Base-by-base conservation (phyloP, 2,888 invertebrate genomes). In the Malthinus flaveolus region DNA sequence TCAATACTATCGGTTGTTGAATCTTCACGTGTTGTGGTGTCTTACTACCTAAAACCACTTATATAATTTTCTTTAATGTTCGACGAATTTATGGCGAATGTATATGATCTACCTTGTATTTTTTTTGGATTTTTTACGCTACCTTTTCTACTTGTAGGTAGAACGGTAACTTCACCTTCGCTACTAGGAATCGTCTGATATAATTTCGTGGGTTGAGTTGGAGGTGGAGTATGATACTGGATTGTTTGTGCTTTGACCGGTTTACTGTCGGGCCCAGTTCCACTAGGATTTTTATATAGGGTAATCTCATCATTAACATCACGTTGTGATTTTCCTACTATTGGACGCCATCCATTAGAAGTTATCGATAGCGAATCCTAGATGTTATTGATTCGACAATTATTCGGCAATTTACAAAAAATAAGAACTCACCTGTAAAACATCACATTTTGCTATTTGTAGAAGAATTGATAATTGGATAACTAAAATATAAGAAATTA, bases 261-360 rank as follows among this genome's bases (percentile, higher is more conserved):
- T 65, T 71, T 70, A 51, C 64, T 54, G 37, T 67, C 61, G 42
- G 59, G 65, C 36, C 58, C 65, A 48, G 53, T 62, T 47, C 64
- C 44, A 46, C 56, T 65, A 49, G 73, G 70, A 58, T 71, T 72
- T 56, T 70, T 63, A 58, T 75, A 75, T 37, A 73, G 68, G 4
- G 70, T 68, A 7, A 71, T 70, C 63, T 74, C 73, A 5, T 68
- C 67, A 53, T 62, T 63, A 32, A 57, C 11, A 10, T 62, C 59
- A 58, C 63, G 49, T 34, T 53, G 58, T 5, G 56, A 32, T 35
- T 67, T 68, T 9, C 84, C 82, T 8, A 85, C 71, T 13, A 86
- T 85, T 35, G 86, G 86, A 63, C 85, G 77, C 86, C 86, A 86
- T 39, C 86, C 86, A 66, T 85, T 82, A 70, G 84, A 83, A 44